Base-by-base conservation (phyloP, 2,888 invertebrate genomes). In the Diaperis boleti region DNA sequence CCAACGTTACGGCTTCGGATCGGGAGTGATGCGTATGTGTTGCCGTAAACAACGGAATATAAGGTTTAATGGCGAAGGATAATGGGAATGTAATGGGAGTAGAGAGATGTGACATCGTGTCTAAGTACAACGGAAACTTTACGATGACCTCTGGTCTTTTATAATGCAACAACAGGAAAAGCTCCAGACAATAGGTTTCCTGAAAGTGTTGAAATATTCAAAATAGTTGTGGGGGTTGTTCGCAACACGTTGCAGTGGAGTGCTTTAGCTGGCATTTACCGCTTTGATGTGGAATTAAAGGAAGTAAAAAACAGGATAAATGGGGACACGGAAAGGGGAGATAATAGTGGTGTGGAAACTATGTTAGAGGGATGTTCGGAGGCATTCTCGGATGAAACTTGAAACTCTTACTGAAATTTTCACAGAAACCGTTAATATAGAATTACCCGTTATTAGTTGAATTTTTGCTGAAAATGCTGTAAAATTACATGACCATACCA, bases 121-220 rank as follows among this genome's bases (percentile, higher is more conserved):
- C 69, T 65, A 69, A 72, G 68, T 64, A 64, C 65, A 56, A 59
- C 65, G 64, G 68, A 64, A 72, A 68, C 66, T 70, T 72, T 72
- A 71, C 69, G 68, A 69, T 69, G 66, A 68, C 66, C 69, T 66
- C 64, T 65, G 69, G 69, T 71, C 70, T 71, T 72, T 70, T 71
- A 72, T 72, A 72, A 72, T 72, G 70, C 71, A 72, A 37, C 37
- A 61, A 26, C 54, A 54, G 54, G 61, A 55, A 61, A 44, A 69
- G 70, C 69, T 72, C 67, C 59, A 65, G 69, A 66, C 72, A 69
- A 70, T 70, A 67, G 68, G 42, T 41, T 52, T 52, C 10, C 60
- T 18, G 26, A 45, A 45, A 35, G 35, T 6, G 47, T 18, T 57
- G 57, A 22, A 57, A 55, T 57, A 57, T 57, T 57, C 20, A 45